A percentile compares a stretch with the other conserved stretches of the same genome.
These are phyloP conservation scores for Felis chaus DNA, from an alignment of 2,113 vertebrate genomes.

Conservation along the genomic window DNA sequence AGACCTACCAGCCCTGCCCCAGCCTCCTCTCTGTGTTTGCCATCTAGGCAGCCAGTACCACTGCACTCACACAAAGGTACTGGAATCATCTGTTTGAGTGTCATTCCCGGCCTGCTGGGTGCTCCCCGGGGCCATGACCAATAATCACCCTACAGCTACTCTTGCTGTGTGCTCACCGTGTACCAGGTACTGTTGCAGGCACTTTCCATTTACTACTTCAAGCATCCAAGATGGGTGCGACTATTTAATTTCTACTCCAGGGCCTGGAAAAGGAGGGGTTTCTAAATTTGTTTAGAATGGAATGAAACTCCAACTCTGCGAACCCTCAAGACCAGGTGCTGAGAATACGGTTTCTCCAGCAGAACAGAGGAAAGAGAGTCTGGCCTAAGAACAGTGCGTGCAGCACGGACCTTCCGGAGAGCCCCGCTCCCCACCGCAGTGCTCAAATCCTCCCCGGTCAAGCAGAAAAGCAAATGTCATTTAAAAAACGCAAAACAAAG, in stretches of 20 bases:
- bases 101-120: not conserved
- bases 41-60: not conserved
- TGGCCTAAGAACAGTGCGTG: not conserved
- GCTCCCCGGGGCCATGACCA: not conserved
- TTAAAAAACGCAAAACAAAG: not conserved
- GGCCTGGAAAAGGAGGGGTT: not conserved
- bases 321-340: not conserved
- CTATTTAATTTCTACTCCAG: not conserved
- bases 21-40: not conserved
- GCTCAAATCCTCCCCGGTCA: not conserved
- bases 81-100: not conserved
- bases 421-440: fast-evolving
- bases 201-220: no score
- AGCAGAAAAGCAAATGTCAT: not conserved
- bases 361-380: not conserved
- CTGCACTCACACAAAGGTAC: not conserved
- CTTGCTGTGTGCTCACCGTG: fast-evolving
- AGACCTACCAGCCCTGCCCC: not conserved
- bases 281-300: not conserved
- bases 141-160: not conserved
- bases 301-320: not conserved
- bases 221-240: fast-evolving
- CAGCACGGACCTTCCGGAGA: fast-evolving
- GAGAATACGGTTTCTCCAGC: not conserved
- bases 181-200: no score